Conservation (phyloP, 2,888 invertebrate genomes). For the Dryobota labecula region DNA sequence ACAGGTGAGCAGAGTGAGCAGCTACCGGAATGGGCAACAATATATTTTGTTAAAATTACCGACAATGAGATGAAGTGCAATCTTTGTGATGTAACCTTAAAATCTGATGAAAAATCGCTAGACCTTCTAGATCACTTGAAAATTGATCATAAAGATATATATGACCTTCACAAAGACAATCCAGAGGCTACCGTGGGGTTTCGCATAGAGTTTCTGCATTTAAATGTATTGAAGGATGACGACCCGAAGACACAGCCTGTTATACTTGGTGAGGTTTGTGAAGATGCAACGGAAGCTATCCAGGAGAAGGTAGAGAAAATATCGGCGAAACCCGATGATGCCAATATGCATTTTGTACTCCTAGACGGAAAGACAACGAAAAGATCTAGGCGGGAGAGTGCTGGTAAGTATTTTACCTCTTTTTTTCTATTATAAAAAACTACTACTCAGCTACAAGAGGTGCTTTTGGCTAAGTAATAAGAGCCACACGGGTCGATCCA, state of each 20-base stretch:
- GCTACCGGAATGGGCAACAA: constrained; percentile 82
- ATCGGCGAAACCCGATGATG: constrained; percentile 60
- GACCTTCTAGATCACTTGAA: constrained; percentile 78
- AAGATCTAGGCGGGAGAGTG: constrained; percentile 49
- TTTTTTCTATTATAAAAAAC: background rate
- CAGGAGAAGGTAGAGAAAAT: constrained; percentile 40
- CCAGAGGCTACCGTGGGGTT: constrained; percentile 82
- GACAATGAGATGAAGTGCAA: constrained; percentile 78
- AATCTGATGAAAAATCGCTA: constrained; percentile 72
- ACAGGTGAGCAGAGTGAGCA: constrained; percentile 53
- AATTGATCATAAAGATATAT: constrained; percentile 78
- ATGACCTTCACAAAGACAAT: constrained; percentile 83
- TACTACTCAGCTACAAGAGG: background rate
- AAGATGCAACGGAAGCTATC: constrained; percentile 67
- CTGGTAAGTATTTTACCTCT: constrained; percentile 44
- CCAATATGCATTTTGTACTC: constrained; percentile 76
- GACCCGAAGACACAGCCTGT: constrained; percentile 75
- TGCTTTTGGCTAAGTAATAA: too few relatives aligned
- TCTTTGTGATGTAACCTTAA: constrained; percentile 77
- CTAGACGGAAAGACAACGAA: constrained; percentile 69
- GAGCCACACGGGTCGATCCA: too few relatives aligned
- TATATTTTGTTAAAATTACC: constrained; percentile 77
- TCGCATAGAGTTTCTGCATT: constrained; percentile 84
- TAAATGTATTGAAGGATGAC: constrained; percentile 80
- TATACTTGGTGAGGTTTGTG: constrained; percentile 79